phyloP scores from a whole-genome alignment of 1,140 invertebrate species.

The Vollenhovia emeryi region DNA sequence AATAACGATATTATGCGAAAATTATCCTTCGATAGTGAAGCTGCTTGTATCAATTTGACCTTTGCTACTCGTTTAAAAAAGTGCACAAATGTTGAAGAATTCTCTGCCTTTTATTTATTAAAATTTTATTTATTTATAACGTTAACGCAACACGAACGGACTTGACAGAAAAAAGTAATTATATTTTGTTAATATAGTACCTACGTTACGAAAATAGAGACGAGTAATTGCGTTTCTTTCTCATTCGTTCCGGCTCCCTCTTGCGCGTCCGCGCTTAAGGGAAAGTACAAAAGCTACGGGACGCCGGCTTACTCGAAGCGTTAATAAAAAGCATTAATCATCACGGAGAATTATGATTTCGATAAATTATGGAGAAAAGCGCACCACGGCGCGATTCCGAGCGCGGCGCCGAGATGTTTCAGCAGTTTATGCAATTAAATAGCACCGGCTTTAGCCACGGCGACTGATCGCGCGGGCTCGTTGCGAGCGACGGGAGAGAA shows the following conservation, averaged over 20 bases:
- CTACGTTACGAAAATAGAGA: not conserved
- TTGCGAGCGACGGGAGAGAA: not conserved
- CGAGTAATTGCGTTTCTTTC: not conserved
- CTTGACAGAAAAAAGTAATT: not conserved
- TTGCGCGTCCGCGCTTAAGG: not conserved
- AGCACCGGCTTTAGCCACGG: not conserved
- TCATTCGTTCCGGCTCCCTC: not conserved
- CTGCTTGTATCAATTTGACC: not conserved
- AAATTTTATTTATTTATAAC: too few species aligned
- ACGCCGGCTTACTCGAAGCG: not conserved
- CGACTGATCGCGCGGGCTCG: not conserved
- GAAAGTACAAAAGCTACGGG: not conserved
- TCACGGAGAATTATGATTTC: not conserved
- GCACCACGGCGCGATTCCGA: not conserved
- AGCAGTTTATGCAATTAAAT: constrained; percentile 5
- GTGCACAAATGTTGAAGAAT: not conserved
- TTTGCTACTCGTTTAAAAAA: not conserved
- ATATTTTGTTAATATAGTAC: not conserved
- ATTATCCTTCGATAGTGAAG: not conserved
- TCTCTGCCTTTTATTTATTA: not conserved
- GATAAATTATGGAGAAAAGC: constrained; percentile 15
- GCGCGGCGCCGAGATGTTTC: not conserved
- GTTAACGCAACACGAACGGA: not conserved
- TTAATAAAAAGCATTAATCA: constrained; percentile 44
- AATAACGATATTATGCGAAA: too few species aligned